Evolutionary conservation across 2,888 invertebrate species (phyloP), one percentile per base, ranked within the genome.

Genomic region (Phragmatobia fuliginosa): DNA sequence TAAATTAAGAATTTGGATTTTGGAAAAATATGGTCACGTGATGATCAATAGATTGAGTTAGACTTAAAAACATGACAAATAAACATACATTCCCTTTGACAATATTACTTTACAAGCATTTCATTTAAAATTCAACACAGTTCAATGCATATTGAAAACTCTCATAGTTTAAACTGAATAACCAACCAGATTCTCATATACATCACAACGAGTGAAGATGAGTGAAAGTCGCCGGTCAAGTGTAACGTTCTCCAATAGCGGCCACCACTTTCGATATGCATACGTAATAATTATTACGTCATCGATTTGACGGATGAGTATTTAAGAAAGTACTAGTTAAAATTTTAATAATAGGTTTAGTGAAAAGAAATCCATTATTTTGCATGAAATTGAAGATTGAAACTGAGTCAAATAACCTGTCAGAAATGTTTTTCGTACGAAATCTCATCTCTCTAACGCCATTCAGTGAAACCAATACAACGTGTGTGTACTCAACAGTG

Each of bases 161-260:
- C 18, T 38, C 2, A 28, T 56, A 10, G 28, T 28, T 18, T 11
- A 66, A 58, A 21, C 14, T 14, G 2, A 21, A 36, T 32, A 6
- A 5, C 1, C 2, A 77, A 81, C 71, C 73, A 79, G 73, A n/a
- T 14, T 74, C 67, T 68, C 63, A 71, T 72, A 72, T 56, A 18
- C 36, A 73, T 74, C 67, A 64, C n/a, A 59, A 68, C 62, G 58
- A 65, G 58, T 38, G 59, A 74, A 82, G 84, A 85, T 77, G 80
- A 74, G 80, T 85, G 92, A 91, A 91, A 92, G 91, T 85, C 71
- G 67, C 74, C 86, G 87, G 87, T 88, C 87, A 85, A 85, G 85
- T 87, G 86, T 77, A 78, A 75, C 77, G 63, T 63, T 38, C 58
- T 38, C 62, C 52, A 74, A 73, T 77, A 66, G 38, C 38, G 8